These are phyloP conservation scores for Urocolius indicus DNA, from an alignment of 2,113 vertebrate species.

Conservation along the genomic window DNA sequence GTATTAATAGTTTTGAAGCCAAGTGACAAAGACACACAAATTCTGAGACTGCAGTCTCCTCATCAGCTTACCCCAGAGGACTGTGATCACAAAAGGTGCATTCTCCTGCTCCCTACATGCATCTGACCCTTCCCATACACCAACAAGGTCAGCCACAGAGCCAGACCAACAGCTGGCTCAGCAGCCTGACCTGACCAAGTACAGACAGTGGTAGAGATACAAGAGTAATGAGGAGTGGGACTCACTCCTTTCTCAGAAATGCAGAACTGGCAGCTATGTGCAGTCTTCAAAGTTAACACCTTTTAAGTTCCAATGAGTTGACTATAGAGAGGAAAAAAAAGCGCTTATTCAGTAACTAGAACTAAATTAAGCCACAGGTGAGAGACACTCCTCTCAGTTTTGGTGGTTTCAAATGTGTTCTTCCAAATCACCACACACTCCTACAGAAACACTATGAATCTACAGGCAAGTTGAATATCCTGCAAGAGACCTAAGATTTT, in stretches of 20 bases:
- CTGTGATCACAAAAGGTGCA: neutral
- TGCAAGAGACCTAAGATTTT: neutral
- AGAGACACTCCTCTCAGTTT: neutral
- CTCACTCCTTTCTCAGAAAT: neutral
- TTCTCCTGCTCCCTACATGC: neutral
- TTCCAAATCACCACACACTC: neutral
- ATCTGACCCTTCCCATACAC: neutral
- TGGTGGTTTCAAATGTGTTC: neutral
- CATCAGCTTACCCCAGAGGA: neutral
- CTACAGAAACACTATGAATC: neutral
- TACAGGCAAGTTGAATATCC: neutral
- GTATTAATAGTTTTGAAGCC: neutral
- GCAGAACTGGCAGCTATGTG: fast-evolving
- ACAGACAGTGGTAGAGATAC: fast-evolving
- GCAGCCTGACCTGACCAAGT: neutral
- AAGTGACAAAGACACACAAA: neutral
- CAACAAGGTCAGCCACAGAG: neutral
- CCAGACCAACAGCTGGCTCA: neutral
- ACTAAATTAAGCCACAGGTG: neutral
- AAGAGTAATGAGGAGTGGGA: fast-evolving
- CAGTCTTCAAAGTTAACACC: neutral
- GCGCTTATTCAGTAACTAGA: neutral
- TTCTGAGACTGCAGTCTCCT: neutral
- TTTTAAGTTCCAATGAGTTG: neutral
- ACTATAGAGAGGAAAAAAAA: neutral